Conservation (phyloP, 2,888 invertebrate genomes). For the Agrochola litura region DNA sequence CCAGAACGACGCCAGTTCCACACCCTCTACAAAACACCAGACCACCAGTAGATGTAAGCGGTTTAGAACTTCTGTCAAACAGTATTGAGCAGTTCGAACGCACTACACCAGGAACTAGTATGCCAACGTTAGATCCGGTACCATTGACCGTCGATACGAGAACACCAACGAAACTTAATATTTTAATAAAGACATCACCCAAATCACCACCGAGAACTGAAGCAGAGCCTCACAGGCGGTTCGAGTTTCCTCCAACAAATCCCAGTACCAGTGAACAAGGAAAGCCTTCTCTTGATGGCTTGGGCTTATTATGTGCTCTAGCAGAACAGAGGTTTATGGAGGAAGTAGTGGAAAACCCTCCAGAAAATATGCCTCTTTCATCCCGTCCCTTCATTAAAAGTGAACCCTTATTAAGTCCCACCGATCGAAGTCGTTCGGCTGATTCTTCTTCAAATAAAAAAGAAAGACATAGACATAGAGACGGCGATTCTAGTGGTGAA, state of each 20-base stretch:
- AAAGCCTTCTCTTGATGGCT: conserved; percentile 90
- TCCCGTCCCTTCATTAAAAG: conserved; percentile 84
- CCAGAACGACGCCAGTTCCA: conserved; percentile 77
- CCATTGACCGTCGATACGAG: conserved; percentile 86
- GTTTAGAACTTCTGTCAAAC: conserved; percentile 95
- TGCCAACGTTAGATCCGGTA: conserved; percentile 79
- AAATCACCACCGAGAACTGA: conserved; percentile 85
- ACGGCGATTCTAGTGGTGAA: conserved; percentile 84
- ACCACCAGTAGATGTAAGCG: conserved; percentile 93
- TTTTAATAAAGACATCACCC: conserved; percentile 86
- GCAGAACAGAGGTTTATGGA: conserved; percentile 96
- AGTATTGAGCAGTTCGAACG: conserved; percentile 95
- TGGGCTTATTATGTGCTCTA: conserved; percentile 95
- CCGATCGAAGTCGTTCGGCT: conserved; percentile 73
- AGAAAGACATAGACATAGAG: conserved; percentile 83
- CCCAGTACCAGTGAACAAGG: conserved; percentile 76
- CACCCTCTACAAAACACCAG: conserved; percentile 66
- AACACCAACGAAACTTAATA: conserved; percentile 80
- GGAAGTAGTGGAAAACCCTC: conserved; percentile 90
- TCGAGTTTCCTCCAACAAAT: conserved; percentile 82
- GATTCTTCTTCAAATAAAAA: conserved; percentile 76
- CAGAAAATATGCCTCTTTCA: conserved; percentile 69
- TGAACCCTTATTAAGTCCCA: conserved; percentile 82
- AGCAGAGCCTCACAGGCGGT: conserved; percentile 81
- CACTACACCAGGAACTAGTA: conserved; percentile 81